phyloP scores from a whole-genome alignment of 2,888 invertebrate genomes.

The Ormyrus labotus region DNA sequence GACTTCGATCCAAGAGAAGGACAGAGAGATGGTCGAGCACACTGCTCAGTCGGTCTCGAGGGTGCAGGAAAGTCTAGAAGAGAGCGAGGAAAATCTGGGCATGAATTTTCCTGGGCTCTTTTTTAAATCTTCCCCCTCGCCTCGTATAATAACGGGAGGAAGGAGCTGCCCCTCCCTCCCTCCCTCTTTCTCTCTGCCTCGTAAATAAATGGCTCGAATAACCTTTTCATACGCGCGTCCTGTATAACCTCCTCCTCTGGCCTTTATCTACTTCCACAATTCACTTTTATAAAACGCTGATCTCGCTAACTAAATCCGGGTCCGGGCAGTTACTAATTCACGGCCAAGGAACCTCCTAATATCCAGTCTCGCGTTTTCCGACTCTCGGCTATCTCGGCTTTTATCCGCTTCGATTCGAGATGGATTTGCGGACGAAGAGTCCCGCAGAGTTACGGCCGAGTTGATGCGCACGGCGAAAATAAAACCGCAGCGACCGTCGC shows the following conservation, averaged over 20 bases:
- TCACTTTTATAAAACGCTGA: slow-evolving; percentile 51
- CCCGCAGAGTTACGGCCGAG: too few relatives aligned
- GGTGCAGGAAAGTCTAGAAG: slow-evolving; percentile 6
- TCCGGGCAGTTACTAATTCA: slow-evolving; percentile 51
- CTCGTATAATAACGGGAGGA: slow-evolving; percentile 31
- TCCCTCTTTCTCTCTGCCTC: slow-evolving; percentile 7
- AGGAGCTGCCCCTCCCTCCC: too few relatives aligned
- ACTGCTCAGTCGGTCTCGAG: background rate
- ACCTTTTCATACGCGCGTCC: slow-evolving; percentile 50
- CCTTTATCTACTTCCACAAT: slow-evolving; percentile 49
- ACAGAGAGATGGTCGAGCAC: too few relatives aligned
- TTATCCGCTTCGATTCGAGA: background rate
- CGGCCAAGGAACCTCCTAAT: background rate
- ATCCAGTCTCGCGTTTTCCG: background rate
- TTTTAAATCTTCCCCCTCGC: slow-evolving; percentile 51
- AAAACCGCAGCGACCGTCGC: too few relatives aligned
- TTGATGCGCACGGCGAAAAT: too few relatives aligned
- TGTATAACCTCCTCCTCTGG: slow-evolving; percentile 16
- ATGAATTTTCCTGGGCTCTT: slow-evolving; percentile 46
- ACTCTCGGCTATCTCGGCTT: background rate
- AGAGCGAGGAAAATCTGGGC: slow-evolving; percentile 34
- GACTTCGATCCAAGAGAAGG: slow-evolving; percentile 22
- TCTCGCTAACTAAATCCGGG: slow-evolving; percentile 47
- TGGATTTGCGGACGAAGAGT: too few relatives aligned
- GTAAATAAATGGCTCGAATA: slow-evolving; percentile 57